Base-by-base conservation (phyloP, 2,888 invertebrate genomes). In the Sminthurinus aureus region DNA sequence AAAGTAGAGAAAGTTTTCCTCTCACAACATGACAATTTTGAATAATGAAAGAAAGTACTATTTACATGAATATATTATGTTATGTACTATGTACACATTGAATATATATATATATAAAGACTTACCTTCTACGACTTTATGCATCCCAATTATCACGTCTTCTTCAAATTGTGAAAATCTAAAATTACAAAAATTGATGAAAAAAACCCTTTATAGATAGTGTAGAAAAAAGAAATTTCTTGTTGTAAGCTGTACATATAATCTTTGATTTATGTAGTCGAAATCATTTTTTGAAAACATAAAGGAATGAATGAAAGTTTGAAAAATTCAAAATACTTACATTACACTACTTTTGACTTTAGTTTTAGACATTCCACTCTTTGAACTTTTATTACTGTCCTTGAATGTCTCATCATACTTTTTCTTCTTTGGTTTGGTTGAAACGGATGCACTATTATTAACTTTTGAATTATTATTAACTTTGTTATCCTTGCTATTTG, bases 111-210 rank as follows among this genome's bases (percentile, higher is more conserved):
- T 38, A 4, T 38, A 4, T 38, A 38, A 38, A 38, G 6, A 38
- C 1, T 4, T 38, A 38, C 38, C 38, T 90, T 96, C 96, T 83
- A 98, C 91, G 84, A 98, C 96, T 92, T 96, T 96, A 91, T 96
- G 96, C 95, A 96, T 95, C 79, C 96, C 96, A 82, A 95, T 96
- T 90, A 95, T 94, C 83, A 96, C 92, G 89, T 96, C 96, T 90
- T 96, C 96, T 88, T 95, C 95, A 75, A 94, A 94, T 91, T 94
- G 94, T 89, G 94, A 93, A 90, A 95, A 95, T 90, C 89, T 89
- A 51, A 1, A 76, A 22, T 20, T 64, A 64, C 13, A 52, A 20
- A 22, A 22, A 75, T 0, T 75, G 13, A 38, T 26, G 9, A 79
- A 20, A 12, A 58, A 58, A 15, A 58, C 18, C 2, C 2, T 58